These are phyloP conservation scores for Yponomeuta sedellus DNA, from an alignment of 2,888 invertebrate species.

Conservation along the genomic window DNA sequence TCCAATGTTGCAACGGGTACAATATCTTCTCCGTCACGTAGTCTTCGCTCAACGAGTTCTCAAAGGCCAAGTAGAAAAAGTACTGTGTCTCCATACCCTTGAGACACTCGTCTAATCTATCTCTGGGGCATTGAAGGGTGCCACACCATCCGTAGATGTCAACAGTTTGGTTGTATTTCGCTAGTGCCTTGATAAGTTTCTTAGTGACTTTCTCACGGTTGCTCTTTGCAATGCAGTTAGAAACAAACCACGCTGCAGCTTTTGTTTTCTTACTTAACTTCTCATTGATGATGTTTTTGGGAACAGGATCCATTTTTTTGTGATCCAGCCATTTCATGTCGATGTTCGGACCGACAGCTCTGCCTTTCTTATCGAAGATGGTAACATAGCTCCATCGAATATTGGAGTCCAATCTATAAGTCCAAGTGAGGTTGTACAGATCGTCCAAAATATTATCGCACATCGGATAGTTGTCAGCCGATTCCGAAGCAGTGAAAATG, in stretches of 20 bases:
- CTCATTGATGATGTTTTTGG: conserved; percentile 28
- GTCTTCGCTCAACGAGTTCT: conserved; percentile 50
- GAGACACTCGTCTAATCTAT: conserved; percentile 43
- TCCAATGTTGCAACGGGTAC: conserved; percentile 69
- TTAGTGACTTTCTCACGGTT: conserved; percentile 31
- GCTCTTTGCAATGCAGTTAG: conserved; percentile 41
- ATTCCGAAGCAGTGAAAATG: conserved; percentile 58
- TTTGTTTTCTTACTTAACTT: conserved; percentile 43
- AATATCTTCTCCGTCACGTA: conserved; percentile 58
- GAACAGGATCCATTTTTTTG: conserved; percentile 33
- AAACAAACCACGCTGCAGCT: conserved; percentile 58
- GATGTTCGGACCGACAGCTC: conserved; percentile 48
- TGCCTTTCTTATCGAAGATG: conserved; percentile 38
- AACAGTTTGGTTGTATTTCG: conserved; percentile 25
- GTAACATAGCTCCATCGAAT: conserved; percentile 41
- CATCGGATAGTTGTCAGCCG: conserved; percentile 42
- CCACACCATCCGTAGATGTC: conserved; percentile 59
- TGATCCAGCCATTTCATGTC: conserved; percentile 42
- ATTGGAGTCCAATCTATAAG: conserved; percentile 37
- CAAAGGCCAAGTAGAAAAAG: conserved; percentile 56
- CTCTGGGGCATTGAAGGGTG: conserved; percentile 38
- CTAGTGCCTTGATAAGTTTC: conserved; percentile 32
- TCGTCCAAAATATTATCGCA: conserved; percentile 38
- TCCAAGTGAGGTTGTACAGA: conserved; percentile 43
- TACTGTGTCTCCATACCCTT: conserved; percentile 36